phyloP scores from a whole-genome alignment of 2,797 vertebrate species.

The Pangasius larnaudii region DNA sequence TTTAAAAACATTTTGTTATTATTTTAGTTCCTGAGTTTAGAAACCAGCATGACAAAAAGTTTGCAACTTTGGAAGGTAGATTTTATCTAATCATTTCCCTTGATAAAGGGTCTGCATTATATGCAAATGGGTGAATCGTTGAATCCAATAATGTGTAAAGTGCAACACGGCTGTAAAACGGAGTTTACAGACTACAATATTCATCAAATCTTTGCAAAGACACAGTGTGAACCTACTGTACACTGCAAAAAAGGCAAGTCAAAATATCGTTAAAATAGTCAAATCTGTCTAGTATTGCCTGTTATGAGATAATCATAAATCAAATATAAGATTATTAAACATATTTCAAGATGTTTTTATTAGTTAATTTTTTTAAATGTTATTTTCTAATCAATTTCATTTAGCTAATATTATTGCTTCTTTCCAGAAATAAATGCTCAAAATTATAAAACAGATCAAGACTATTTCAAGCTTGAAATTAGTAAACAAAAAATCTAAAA shows the following conservation, averaged over 20 bases:
- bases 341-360: not conserved
- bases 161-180: not conserved
- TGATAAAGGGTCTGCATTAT: not conserved
- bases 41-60: not conserved
- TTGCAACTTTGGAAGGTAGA: not conserved
- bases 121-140: not conserved
- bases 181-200: not conserved
- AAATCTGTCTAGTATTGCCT: not conserved
- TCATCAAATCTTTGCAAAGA: not conserved
- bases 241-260: not conserved
- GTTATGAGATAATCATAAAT: not conserved
- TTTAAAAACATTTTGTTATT: not conserved
- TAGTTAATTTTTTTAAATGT: not conserved
- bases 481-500: not conserved
- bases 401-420: not conserved
- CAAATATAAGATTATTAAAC: not conserved
- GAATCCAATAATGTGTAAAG: not conserved
- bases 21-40: not conserved
- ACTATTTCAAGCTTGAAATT: not conserved
- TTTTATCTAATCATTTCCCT: not conserved
- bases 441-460: not conserved
- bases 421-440: not conserved
- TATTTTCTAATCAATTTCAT: not conserved
- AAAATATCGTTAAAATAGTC: not conserved
- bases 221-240: not conserved